Conservation (phyloP, 2,113 vertebrate species). For the Fregetta grallaria region DNA sequence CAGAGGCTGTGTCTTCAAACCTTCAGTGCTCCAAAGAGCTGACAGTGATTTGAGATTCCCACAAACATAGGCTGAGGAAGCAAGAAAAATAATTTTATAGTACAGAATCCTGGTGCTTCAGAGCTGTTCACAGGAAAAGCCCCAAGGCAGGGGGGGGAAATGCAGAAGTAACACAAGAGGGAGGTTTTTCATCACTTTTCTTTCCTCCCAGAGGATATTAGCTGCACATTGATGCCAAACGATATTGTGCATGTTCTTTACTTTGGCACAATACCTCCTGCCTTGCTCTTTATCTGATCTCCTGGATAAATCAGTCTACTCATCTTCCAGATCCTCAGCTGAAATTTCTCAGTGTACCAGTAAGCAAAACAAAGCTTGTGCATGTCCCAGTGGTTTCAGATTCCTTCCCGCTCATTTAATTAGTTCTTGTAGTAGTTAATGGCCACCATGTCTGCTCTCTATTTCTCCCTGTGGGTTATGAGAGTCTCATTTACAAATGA, state of each 20-base stretch:
- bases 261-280: neutral
- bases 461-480: neutral
- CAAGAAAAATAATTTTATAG: neutral
- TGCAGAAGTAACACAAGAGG: neutral
- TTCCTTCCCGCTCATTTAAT: constrained; percentile 3
- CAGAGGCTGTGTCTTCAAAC: neutral
- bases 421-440: neutral
- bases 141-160: rapidly evolving
- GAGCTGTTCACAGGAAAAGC: neutral
- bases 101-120: neutral
- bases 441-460: neutral
- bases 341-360: neutral
- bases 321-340: neutral
- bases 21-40: neutral
- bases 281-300: neutral
- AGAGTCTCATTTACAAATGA: neutral
- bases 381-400: neutral
- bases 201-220: neutral
- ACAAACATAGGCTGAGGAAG: neutral
- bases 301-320: neutral
- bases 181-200: neutral
- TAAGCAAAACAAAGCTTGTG: neutral
- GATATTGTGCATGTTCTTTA: neutral
- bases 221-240: neutral
- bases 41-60: neutral